These are phyloP conservation scores for Andrena chrysosceles DNA, from an alignment of 2,888 invertebrate genomes.

Conservation along the genomic window DNA sequence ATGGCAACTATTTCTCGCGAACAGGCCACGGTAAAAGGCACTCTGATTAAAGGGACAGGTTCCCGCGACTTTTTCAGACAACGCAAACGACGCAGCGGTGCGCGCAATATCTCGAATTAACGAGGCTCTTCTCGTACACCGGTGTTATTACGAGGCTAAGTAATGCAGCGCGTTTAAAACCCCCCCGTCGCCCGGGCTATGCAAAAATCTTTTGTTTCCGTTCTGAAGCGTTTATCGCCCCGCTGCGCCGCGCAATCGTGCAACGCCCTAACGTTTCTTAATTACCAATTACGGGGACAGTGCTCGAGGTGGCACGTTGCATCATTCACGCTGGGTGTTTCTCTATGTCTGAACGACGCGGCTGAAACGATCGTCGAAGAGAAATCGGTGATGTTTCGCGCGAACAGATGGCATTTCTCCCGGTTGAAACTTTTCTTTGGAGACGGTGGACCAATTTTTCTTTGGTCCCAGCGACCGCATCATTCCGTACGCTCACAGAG, in stretches of 20 bases:
- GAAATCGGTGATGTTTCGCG: conserved; percentile 32
- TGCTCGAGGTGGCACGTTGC: not conserved
- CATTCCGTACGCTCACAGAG: conserved; percentile 53
- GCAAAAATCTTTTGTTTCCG: conserved; percentile 61
- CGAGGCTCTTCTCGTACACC: conserved; percentile 63
- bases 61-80: conserved; percentile 45
- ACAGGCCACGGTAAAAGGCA: not conserved
- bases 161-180: conserved; percentile 64
- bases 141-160: conserved; percentile 62
- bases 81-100: conserved; percentile 43
- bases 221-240: conserved; percentile 37
- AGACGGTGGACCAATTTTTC: conserved; percentile 49
- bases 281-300: conserved; percentile 35
- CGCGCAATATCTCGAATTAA: conserved; percentile 63
- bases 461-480: conserved; percentile 47
- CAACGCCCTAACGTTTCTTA: conserved; percentile 37
- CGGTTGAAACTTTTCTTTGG: conserved; percentile 44
- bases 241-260: conserved; percentile 1
- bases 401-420: conserved; percentile 41
- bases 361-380: conserved; percentile 10
- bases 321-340: conserved; percentile 1
- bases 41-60: conserved; percentile 36
- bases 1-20: not conserved
- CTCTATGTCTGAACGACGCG: not conserved
- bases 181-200: conserved; percentile 40